Percentiles rank a stretch among this genome's conserved stretches.
Conservation (phyloP, 2,797 vertebrate species). For the Gobio occitaniae region DNA sequence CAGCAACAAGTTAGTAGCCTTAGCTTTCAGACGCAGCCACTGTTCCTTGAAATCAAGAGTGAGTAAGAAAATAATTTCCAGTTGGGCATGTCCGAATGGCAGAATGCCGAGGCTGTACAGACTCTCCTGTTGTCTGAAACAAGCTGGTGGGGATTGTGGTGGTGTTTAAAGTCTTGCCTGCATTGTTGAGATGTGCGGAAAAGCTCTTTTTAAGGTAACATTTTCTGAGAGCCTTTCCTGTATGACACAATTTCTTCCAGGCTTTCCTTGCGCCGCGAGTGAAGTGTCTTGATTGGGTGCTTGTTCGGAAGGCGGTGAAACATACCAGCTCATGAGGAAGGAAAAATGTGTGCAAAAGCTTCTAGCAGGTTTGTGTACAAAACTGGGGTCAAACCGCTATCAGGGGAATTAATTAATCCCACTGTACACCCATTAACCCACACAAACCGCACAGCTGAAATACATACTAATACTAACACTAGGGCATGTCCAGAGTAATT, state of each 20-base stretch:
- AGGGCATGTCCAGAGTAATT: neutral
- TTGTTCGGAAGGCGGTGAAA: slow-evolving; percentile 31
- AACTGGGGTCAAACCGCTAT: neutral
- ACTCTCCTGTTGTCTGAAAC: slow-evolving; percentile 29
- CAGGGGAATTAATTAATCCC: neutral
- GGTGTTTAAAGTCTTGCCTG: slow-evolving; percentile 8
- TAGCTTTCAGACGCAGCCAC: neutral
- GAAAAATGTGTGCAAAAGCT: neutral
- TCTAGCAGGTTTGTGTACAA: neutral
- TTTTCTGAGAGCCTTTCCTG: slow-evolving; percentile 55
- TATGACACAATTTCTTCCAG: slow-evolving; percentile 53
- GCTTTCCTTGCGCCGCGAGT: slow-evolving; percentile 29
- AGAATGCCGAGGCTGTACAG: neutral
- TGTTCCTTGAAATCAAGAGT: neutral
- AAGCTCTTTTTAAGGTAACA: slow-evolving; percentile 53
- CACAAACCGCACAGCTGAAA: neutral
- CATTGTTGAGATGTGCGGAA: slow-evolving; percentile 21
- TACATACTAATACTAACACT: neutral
- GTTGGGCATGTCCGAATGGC: neutral
- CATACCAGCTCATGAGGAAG: slow-evolving; percentile 26
- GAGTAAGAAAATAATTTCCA: neutral
- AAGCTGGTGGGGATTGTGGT: neutral
- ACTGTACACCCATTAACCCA: neutral
- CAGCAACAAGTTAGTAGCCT: neutral
- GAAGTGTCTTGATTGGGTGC: slow-evolving; percentile 46